Evolutionary conservation across 2,113 vertebrate species (phyloP).

Genomic region (Elephas maximus): DNA sequence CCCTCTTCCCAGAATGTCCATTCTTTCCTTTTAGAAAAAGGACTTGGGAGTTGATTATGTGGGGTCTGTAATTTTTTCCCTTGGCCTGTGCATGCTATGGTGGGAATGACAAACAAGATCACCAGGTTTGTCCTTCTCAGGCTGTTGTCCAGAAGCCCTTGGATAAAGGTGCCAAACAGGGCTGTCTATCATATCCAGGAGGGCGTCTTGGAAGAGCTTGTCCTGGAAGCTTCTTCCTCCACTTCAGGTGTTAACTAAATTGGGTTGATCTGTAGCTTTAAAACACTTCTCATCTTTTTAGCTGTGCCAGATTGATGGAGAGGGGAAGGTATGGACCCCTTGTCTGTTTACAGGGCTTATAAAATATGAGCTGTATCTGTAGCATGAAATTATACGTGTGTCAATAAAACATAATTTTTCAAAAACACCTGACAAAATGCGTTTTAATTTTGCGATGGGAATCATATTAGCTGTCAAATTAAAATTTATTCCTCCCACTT

Average conservation of each 20-base stretch:
- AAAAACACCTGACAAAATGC: conserved; percentile 65
- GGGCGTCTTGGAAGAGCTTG: background rate
- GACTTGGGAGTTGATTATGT: background rate
- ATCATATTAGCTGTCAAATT: conserved; percentile 72
- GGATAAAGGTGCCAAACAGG: background rate
- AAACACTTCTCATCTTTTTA: background rate
- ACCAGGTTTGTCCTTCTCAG: background rate
- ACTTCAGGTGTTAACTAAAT: fast-evolving
- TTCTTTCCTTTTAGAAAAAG: background rate
- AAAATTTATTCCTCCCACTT: conserved; percentile 75
- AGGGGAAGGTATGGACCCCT: conserved; percentile 16
- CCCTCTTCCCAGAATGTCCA: background rate
- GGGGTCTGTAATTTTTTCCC: background rate
- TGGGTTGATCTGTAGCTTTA: conserved; percentile 50
- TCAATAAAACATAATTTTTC: conserved; percentile 75
- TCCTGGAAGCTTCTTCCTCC: background rate
- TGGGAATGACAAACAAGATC: background rate
- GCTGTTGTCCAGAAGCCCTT: background rate
- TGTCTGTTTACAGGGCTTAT: conserved; percentile 68
- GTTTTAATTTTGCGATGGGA: conserved; percentile 76
- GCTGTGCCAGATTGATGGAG: background rate
- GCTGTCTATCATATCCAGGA: background rate
- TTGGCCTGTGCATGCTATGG: background rate
- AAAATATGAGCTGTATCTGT: conserved; percentile 25
- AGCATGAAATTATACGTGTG: conserved; percentile 61